phyloP scores from a whole-genome alignment of 2,888 invertebrate species.

The Mimas tiliae region DNA sequence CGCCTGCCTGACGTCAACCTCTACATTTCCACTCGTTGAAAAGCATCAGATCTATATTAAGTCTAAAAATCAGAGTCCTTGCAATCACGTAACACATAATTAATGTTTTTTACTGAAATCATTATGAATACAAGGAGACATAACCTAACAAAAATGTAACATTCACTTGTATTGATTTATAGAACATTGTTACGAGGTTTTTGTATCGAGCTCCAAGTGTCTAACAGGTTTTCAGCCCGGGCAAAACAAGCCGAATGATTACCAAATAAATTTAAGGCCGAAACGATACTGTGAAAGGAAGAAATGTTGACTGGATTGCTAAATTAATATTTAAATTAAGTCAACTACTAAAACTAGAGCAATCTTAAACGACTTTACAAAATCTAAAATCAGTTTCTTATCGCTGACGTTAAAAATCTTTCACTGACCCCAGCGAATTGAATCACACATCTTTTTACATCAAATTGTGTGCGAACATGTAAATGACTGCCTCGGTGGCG shows the following conservation, averaged over 20 bases:
- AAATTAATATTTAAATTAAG: slow-evolving; percentile 4
- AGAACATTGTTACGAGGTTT: background rate
- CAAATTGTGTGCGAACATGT: too few species aligned
- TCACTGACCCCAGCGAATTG: too few species aligned
- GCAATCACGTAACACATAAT: too few species aligned
- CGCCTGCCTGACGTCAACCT: too few species aligned
- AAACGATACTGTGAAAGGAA: slow-evolving; percentile 12
- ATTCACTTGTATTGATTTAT: background rate
- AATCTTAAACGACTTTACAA: background rate
- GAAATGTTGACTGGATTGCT: slow-evolving; percentile 10
- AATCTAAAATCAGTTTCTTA: background rate
- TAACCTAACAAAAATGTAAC: too few species aligned
- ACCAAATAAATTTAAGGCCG: slow-evolving; percentile 16
- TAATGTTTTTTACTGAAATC: too few species aligned
- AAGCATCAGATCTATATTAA: too few species aligned
- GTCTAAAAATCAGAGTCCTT: too few species aligned
- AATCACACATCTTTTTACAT: too few species aligned
- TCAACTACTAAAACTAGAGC: background rate
- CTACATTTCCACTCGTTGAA: too few species aligned
- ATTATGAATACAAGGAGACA: too few species aligned
- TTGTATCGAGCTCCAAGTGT: background rate
- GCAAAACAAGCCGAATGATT: background rate
- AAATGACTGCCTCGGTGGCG: too few species aligned
- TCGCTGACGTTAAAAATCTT: background rate
- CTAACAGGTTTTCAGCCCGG: slow-evolving; percentile 1